Evolutionary conservation across 2,797 vertebrate genomes (phyloP), one percentile per base, ranked within the genome.

Genomic region (Crypturellus tataupa): DNA sequence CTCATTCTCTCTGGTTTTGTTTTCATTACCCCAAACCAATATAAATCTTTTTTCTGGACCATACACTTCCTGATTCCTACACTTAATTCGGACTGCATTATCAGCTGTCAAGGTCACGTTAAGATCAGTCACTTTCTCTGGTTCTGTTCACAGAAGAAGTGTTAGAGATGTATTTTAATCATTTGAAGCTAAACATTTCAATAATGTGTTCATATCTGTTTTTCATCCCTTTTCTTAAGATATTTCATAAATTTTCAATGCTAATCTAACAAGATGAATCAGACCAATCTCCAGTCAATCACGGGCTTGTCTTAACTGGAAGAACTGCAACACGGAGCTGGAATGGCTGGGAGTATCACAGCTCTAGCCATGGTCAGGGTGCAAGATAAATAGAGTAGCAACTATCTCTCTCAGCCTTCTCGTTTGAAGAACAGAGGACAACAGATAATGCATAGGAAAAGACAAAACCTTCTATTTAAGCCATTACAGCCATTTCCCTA

Each of bases 1-100:
- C 2, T 0, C 0, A 12, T 10, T 13, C 0, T 10, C 21, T 21
- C 2, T 0, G 0, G 0, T 59, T 0, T 0, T 6, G 51, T 1
- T 14, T 47, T 6, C 24, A 37, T 58, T 39, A 24, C 51, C 31
- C 94, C 94, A 96, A 31, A 4, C 9, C 31, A 96, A 35, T 8
- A 0, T 1, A 90, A 95, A 93, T 1, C 0, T 0, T 77, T 0
- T 6, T 19, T 0, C 0, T 18, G 1, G 1, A 80, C 96, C 96
- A 71, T 42, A 9, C 7, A 17, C 17, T 7, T 12, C 0, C 25
- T 9, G 24, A 5, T 2, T 6, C 60, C 2, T 27, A 71, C 96
- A 96, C 0, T 2, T 70, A n/a, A 96, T 93, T 1, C 0, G 14
- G 47, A 96, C 80, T 60, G 31, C 27, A 39, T 96, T 96, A 64